Conservation (phyloP, 2,888 invertebrate species). For the Apamea monoglypha region DNA sequence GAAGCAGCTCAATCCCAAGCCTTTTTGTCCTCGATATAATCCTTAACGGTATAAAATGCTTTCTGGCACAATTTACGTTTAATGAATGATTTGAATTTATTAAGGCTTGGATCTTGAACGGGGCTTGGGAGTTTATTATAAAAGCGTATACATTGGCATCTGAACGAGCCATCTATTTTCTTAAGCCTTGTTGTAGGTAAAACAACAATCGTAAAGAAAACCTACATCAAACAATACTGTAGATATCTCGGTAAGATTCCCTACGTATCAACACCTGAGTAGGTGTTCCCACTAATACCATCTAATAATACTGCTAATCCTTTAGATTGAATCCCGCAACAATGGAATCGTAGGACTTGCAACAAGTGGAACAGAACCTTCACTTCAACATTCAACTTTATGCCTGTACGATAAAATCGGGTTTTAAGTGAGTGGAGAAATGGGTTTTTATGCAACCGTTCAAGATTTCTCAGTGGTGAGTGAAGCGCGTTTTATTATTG, state of each 20-base stretch:
- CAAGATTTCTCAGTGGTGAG: slow-evolving; percentile 45
- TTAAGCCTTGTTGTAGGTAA: too few relatives aligned
- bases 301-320: slow-evolving; percentile 70
- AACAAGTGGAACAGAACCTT: slow-evolving; percentile 63
- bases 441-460: slow-evolving; percentile 41
- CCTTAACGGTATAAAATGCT: too few relatives aligned
- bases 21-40: too few relatives aligned
- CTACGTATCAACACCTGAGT: slow-evolving; percentile 26
- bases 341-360: slow-evolving; percentile 61
- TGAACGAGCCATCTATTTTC: too few relatives aligned
- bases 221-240: neutral
- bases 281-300: slow-evolving; percentile 48
- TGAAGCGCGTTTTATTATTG: slow-evolving; percentile 46
- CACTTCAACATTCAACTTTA: slow-evolving; percentile 44
- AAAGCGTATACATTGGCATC: too few relatives aligned
- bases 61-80: too few relatives aligned
- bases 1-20: too few relatives aligned
- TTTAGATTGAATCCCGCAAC: slow-evolving; percentile 70
- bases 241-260: slow-evolving; percentile 12
- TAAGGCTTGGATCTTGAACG: too few relatives aligned
- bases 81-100: too few relatives aligned
- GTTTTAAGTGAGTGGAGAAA: slow-evolving; percentile 25
- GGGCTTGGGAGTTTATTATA: too few relatives aligned
- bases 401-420: neutral
- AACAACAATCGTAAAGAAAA: neutral